phyloP scores from a whole-genome alignment of 1,140 invertebrate species.

The Idris sp. region DNA sequence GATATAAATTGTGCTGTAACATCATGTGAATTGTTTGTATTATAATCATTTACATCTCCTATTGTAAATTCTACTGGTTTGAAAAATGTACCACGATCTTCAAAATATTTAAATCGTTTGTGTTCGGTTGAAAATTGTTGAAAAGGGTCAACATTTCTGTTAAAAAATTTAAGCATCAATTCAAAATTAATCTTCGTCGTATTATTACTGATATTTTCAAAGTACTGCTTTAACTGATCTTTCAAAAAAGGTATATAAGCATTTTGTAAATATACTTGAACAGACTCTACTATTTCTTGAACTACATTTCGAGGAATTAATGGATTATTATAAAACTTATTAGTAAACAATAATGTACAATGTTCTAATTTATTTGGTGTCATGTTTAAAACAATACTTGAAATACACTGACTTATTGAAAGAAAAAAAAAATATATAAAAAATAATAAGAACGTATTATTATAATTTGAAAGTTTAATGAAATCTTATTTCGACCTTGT shows the following conservation, averaged over 20 bases:
- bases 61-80: background rate
- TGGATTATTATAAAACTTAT: slow-evolving; percentile 16
- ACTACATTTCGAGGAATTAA: slow-evolving; percentile 20
- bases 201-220: background rate
- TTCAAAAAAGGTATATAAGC: slow-evolving; percentile 23
- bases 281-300: background rate
- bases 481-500: no score
- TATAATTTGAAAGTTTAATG: no score
- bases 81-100: background rate
- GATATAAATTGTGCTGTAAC: background rate
- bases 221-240: slow-evolving; percentile 8
- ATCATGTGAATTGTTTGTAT: background rate
- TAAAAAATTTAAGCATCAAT: slow-evolving; percentile 12
- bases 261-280: slow-evolving; percentile 11
- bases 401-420: no score
- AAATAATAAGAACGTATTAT: no score
- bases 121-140: background rate
- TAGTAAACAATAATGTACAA: slow-evolving; percentile 5
- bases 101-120: background rate
- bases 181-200: background rate
- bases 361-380: slow-evolving; percentile 1
- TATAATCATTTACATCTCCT: background rate
- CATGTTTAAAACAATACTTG: no score
- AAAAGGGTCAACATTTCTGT: slow-evolving; percentile 13
- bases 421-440: no score